These are phyloP conservation scores for Nyctibius grandis DNA, from an alignment of 2,797 vertebrate genomes.

Conservation along the genomic window DNA sequence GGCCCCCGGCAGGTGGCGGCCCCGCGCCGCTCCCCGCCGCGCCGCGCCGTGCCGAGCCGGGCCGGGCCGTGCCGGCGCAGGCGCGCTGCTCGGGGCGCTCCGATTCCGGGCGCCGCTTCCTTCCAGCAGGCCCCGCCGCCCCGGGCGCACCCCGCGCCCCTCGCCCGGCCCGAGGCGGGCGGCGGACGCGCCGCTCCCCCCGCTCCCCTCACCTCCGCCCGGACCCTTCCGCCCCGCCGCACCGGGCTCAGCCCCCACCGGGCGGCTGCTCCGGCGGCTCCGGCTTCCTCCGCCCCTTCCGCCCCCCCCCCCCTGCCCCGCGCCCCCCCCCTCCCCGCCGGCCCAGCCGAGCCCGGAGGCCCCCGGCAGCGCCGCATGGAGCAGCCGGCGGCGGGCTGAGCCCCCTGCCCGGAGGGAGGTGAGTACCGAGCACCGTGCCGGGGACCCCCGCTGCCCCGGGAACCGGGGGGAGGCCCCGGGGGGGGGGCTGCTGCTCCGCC, in stretches of 20 bases:
- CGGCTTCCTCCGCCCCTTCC: neutral
- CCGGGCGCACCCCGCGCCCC: neutral
- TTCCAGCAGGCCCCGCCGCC: slow-evolving; percentile 33
- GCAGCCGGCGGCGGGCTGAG: slow-evolving; percentile 54
- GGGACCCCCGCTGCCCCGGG: neutral
- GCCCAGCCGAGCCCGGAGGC: neutral
- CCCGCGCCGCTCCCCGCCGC: no score
- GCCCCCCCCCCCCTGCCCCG: neutral
- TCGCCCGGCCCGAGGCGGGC: neutral
- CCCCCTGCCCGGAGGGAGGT: neutral
- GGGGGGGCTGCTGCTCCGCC: no score
- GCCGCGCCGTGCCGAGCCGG: no score
- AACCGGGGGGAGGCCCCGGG: no score
- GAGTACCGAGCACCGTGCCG: neutral
- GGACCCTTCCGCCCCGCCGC: neutral
- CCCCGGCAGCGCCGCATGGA: slow-evolving; percentile 50
- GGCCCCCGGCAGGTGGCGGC: no score
- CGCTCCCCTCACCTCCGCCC: neutral
- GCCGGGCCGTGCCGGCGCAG: no score
- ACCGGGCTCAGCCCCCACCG: neutral
- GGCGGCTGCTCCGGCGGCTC: neutral
- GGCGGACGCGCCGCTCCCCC: neutral
- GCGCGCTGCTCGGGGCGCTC: no score
- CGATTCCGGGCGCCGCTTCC: no score
- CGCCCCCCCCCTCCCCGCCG: neutral